Evolutionary conservation across 2,888 invertebrate species (phyloP).

Genomic region (Neocrepidodera transversa): DNA sequence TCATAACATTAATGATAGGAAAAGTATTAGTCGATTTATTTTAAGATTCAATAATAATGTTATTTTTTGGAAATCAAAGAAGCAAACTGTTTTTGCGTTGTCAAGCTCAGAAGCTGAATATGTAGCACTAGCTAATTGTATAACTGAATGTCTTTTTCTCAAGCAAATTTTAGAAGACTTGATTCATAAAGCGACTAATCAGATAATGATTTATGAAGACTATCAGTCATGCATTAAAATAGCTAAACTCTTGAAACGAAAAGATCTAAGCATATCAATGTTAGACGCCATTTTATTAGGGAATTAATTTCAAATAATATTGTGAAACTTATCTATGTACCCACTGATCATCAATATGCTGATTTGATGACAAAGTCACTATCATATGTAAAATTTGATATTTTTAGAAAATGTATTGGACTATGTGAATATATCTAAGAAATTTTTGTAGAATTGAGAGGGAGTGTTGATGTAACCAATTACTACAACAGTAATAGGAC

Average conservation of each 20-base stretch:
- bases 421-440: not conserved
- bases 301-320: constrained; percentile 8
- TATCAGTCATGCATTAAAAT: constrained; percentile 29
- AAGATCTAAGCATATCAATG: constrained; percentile 36
- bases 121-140: constrained; percentile 34
- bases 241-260: constrained; percentile 32
- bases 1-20: no score
- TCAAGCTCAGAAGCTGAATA: constrained; percentile 39
- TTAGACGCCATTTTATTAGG: constrained; percentile 29
- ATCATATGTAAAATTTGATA: not conserved
- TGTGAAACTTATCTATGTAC: constrained; percentile 1
- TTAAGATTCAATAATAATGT: constrained; percentile 32
- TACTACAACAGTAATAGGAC: no score
- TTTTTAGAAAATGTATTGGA: constrained; percentile 3
- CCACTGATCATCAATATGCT: constrained; percentile 3
- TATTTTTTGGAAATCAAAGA: constrained; percentile 33
- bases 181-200: constrained; percentile 18
- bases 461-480: constrained; percentile 4
- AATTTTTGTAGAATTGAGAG: constrained; percentile 3
- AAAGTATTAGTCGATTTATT: no score
- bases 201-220: constrained; percentile 27
- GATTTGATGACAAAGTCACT: constrained; percentile 4
- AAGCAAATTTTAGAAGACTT: constrained; percentile 30
- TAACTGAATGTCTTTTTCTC: constrained; percentile 36
- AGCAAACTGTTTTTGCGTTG: no score